phyloP scores from a whole-genome alignment of 2,888 invertebrate species.

The Linnaemya vulpina region DNA sequence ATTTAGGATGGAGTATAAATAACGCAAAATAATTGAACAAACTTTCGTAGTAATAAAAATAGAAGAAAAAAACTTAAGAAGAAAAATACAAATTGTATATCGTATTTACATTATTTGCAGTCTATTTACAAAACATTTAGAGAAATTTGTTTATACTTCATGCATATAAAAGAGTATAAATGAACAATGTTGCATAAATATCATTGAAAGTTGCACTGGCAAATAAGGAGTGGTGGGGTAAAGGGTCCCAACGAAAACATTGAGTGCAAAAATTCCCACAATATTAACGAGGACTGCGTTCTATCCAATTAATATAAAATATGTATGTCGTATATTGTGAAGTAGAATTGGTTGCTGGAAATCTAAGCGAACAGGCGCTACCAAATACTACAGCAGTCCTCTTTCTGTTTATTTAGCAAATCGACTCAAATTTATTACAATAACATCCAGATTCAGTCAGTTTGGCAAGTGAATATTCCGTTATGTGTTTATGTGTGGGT shows the following conservation, averaged over 20 bases:
- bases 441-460: constrained; percentile 73
- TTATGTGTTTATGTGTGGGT: background rate
- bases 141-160: constrained; percentile 49
- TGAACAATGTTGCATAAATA: constrained; percentile 60
- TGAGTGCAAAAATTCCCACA: constrained; percentile 70
- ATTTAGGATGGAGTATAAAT: constrained; percentile 30
- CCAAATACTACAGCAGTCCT: constrained; percentile 2
- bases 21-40: constrained; percentile 30
- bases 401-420: constrained; percentile 79
- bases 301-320: background rate
- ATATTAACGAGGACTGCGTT: constrained; percentile 23
- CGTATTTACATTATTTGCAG: constrained; percentile 53
- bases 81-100: constrained; percentile 39
- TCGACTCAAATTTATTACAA: constrained; percentile 81
- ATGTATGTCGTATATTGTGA: constrained; percentile 9
- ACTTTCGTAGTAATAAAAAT: constrained; percentile 29
- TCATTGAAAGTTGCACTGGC: constrained; percentile 55
- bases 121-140: constrained; percentile 64
- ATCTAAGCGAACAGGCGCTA: background rate
- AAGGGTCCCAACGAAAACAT: constrained; percentile 51
- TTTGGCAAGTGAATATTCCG: background rate
- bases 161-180: constrained; percentile 5
- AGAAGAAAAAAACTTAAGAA: constrained; percentile 17
- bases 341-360: constrained; percentile 16
- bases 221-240: constrained; percentile 5